Evolutionary conservation across 1,140 invertebrate genomes (phyloP).

Genomic region (Telenomus remus): DNA sequence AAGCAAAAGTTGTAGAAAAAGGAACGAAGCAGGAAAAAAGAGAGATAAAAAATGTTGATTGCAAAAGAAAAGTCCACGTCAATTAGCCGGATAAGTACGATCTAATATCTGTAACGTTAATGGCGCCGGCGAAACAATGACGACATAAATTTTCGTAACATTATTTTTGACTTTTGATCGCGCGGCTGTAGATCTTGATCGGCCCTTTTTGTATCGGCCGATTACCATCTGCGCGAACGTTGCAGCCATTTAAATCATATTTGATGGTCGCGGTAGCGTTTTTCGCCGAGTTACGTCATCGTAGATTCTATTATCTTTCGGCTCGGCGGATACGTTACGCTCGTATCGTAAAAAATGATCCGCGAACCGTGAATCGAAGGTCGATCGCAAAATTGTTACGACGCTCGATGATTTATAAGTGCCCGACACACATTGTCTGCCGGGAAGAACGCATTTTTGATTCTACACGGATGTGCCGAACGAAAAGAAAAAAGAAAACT

Average conservation of each 20-base stretch:
- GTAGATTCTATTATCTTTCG: slow-evolving; percentile 43
- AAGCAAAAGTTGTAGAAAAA: not conserved
- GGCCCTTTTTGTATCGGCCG: slow-evolving; percentile 35
- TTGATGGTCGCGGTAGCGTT: slow-evolving; percentile 38
- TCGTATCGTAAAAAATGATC: slow-evolving; percentile 47
- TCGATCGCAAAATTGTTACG: slow-evolving; percentile 21
- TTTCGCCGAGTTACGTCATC: slow-evolving; percentile 43
- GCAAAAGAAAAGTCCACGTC: slow-evolving; percentile 24
- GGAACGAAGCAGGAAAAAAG: not conserved
- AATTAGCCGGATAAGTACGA: slow-evolving; percentile 36
- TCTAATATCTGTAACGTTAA: slow-evolving; percentile 14
- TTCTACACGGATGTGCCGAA: too few species aligned
- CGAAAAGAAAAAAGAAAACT: too few species aligned
- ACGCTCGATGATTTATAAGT: too few species aligned
- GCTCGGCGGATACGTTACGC: slow-evolving; percentile 52
- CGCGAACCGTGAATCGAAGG: slow-evolving; percentile 49
- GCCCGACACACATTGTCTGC: too few species aligned
- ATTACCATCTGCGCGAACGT: slow-evolving; percentile 30
- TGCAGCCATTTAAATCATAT: slow-evolving; percentile 51
- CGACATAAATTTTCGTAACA: slow-evolving; percentile 41
- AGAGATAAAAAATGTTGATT: slow-evolving; percentile 7
- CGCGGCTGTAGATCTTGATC: slow-evolving; percentile 32
- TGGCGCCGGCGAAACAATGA: slow-evolving; percentile 24
- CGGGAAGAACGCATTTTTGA: too few species aligned
- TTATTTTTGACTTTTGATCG: slow-evolving; percentile 41